phyloP scores from a whole-genome alignment of 2,888 invertebrate genomes.

The Drosophila paranaensis region DNA sequence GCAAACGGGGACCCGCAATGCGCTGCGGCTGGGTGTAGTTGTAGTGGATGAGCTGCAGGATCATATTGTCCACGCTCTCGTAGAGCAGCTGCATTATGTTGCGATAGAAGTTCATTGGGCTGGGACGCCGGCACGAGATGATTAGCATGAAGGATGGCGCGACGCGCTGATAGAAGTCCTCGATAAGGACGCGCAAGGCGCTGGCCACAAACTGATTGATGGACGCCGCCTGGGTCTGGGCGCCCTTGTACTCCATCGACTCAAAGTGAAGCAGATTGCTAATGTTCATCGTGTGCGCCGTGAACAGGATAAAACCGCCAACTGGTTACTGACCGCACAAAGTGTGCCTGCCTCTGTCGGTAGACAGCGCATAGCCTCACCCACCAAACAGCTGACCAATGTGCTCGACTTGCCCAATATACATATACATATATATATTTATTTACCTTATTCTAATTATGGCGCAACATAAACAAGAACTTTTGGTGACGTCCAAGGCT shows the following conservation, averaged over 20 bases:
- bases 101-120: slow-evolving; percentile 58
- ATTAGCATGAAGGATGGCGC: slow-evolving; percentile 63
- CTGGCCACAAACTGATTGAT: slow-evolving; percentile 62
- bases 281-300: slow-evolving; percentile 32
- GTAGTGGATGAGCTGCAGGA: slow-evolving; percentile 58
- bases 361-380: not conserved
- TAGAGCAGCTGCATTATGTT: slow-evolving; percentile 62
- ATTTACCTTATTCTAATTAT: slow-evolving; percentile 1
- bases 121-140: slow-evolving; percentile 64
- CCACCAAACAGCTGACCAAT: slow-evolving; percentile 3
- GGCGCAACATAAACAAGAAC: slow-evolving; percentile 23
- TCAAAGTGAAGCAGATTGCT: slow-evolving; percentile 53
- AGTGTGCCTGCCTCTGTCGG: not conserved
- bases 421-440: not conserved
- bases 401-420: not conserved
- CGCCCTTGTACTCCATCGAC: slow-evolving; percentile 53
- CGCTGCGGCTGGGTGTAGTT: slow-evolving; percentile 34
- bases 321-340: not conserved
- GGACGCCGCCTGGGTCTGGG: slow-evolving; percentile 53
- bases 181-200: slow-evolving; percentile 63
- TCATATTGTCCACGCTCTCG: slow-evolving; percentile 60
- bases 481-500: slow-evolving; percentile 13
- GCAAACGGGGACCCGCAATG: slow-evolving; percentile 41
- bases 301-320: not conserved
- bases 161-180: slow-evolving; percentile 62